phyloP scores from a whole-genome alignment of 2,888 invertebrate genomes.

The Pseudanteris insignis region DNA sequence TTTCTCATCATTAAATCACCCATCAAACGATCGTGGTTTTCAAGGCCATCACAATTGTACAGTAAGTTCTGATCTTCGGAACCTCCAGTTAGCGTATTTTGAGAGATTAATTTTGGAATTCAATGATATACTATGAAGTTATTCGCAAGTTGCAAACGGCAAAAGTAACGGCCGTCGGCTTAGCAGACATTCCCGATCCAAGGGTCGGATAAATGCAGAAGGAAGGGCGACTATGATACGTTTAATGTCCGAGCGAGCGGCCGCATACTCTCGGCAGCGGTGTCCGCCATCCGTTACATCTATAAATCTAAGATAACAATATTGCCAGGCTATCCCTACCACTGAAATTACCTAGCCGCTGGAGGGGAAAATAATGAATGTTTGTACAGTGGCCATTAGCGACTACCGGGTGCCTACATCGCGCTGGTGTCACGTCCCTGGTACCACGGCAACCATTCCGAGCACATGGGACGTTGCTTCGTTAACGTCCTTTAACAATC shows the following conservation, averaged over 20 bases:
- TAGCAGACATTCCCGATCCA: constrained; percentile 38
- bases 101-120: constrained; percentile 21
- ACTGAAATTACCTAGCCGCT: constrained; percentile 43
- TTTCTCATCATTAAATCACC: too few relatives aligned
- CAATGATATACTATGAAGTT: constrained; percentile 24
- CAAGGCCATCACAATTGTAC: constrained; percentile 33
- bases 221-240: constrained; percentile 51
- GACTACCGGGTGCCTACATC: constrained; percentile 49
- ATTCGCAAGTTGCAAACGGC: constrained; percentile 26
- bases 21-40: too few relatives aligned
- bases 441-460: constrained; percentile 59
- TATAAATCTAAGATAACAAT: constrained; percentile 66
- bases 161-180: constrained; percentile 34
- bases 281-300: constrained; percentile 65
- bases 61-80: constrained; percentile 31
- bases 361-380: constrained; percentile 62
- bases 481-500: constrained; percentile 36
- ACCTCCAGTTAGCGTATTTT: constrained; percentile 12
- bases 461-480: constrained; percentile 56
- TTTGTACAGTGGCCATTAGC: constrained; percentile 65
- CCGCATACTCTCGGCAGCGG: constrained; percentile 54
- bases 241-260: constrained; percentile 58
- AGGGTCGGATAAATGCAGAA: constrained; percentile 34
- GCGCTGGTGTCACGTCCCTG: constrained; percentile 41
- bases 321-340: constrained; percentile 56